Percentiles rank a stretch among this genome's conserved stretches.
These are phyloP conservation scores for Uropsilus gracilis DNA, from an alignment of 2,113 vertebrate species.

Conservation along the genomic window DNA sequence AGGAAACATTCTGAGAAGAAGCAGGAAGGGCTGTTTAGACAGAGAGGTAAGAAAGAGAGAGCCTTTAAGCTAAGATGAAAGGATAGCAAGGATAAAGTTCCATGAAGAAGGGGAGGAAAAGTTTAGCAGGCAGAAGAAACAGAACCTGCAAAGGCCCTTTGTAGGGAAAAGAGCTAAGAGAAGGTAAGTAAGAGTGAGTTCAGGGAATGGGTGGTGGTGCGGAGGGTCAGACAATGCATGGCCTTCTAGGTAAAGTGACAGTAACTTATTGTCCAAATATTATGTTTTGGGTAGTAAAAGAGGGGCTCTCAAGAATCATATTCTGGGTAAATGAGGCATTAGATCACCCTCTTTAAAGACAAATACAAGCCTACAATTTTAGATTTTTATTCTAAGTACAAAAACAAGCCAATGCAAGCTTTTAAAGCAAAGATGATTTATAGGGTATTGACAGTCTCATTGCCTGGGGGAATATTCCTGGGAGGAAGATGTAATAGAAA, in stretches of 20 bases:
- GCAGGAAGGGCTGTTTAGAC: neutral
- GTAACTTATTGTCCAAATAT: neutral
- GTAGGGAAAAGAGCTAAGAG: neutral
- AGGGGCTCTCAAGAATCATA: neutral
- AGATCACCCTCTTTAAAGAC: neutral
- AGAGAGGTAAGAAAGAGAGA: neutral
- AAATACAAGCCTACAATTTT: neutral
- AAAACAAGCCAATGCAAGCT: neutral
- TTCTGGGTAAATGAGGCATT: neutral
- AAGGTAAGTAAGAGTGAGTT: neutral
- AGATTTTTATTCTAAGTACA: neutral
- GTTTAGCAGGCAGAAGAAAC: neutral
- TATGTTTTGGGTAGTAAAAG: neutral
- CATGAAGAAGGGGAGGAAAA: neutral
- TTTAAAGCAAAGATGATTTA: neutral
- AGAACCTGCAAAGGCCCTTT: neutral
- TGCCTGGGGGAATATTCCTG: neutral
- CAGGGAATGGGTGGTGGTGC: rapidly evolving
- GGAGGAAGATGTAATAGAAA: neutral
- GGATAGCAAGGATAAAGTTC: neutral
- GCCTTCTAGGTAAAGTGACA: neutral
- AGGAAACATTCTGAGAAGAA: neutral
- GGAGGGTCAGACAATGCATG: neutral
- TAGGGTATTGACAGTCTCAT: neutral
- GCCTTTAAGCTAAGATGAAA: neutral